A percentile compares a stretch with the other conserved stretches of the same genome.
Evolutionary conservation across 2,797 vertebrate genomes (phyloP).

Genomic region (Apogon talboti): DNA sequence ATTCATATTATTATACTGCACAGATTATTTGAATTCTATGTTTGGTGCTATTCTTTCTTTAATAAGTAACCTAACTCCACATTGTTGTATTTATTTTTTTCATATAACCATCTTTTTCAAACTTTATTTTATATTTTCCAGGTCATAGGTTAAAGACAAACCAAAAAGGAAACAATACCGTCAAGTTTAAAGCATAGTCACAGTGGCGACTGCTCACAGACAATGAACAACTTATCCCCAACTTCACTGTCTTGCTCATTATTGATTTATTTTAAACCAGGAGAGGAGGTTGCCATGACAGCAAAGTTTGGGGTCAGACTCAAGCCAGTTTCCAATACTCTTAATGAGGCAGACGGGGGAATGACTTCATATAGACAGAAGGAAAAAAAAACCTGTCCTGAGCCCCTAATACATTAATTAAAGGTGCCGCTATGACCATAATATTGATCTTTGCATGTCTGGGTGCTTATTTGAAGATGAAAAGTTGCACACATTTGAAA

Average conservation of each 20-base stretch:
- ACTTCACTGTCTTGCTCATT: constrained; percentile 11
- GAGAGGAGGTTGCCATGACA: constrained; percentile 25
- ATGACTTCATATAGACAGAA: constrained; percentile 14
- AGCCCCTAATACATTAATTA: constrained; percentile 30
- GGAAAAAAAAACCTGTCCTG: background rate
- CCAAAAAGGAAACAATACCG: background rate
- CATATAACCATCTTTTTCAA: background rate
- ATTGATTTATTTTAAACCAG: constrained; percentile 28
- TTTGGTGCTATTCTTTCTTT: no score
- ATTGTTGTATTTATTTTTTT: background rate
- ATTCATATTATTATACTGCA: no score
- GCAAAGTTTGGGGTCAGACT: constrained; percentile 16
- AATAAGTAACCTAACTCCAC: no score
- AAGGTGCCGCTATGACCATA: constrained; percentile 1
- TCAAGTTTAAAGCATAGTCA: background rate
- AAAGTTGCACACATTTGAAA: constrained; percentile 19
- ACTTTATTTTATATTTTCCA: background rate
- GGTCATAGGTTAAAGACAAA: background rate
- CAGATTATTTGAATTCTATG: no score
- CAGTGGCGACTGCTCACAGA: background rate
- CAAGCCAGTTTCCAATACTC: constrained; percentile 3
- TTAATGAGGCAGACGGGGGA: constrained; percentile 5
- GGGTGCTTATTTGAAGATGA: constrained; percentile 17
- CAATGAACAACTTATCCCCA: background rate
- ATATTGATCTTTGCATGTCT: constrained; percentile 22